These are phyloP conservation scores for Acanthurus tractus DNA, from an alignment of 2,797 vertebrate genomes.

Conservation along the genomic window DNA sequence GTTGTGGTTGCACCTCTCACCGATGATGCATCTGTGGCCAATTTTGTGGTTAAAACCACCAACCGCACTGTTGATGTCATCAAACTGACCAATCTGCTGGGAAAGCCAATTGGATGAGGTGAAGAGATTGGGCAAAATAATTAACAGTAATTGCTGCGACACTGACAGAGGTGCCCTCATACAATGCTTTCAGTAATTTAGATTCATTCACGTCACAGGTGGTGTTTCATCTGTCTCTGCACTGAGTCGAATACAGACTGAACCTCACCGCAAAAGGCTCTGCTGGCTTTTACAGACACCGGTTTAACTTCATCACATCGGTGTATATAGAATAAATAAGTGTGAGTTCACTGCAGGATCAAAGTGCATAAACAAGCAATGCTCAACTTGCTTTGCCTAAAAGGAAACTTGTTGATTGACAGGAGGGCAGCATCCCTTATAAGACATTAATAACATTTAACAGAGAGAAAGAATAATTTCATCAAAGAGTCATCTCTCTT, in stretches of 20 bases:
- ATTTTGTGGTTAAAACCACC: slow-evolving; percentile 84
- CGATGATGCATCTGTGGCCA: slow-evolving; percentile 87
- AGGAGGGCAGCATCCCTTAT: too few relatives aligned
- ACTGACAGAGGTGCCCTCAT: slow-evolving; percentile 39
- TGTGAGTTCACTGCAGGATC: background rate
- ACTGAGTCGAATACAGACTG: slow-evolving; percentile 59
- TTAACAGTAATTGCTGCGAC: slow-evolving; percentile 56
- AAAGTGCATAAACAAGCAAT: background rate
- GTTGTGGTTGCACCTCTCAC: slow-evolving; percentile 84
- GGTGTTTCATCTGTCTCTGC: slow-evolving; percentile 66
- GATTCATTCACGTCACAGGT: slow-evolving; percentile 48
- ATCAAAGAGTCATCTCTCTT: too few relatives aligned
- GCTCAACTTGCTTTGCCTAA: too few relatives aligned
- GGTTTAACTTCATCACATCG: background rate
- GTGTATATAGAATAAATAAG: slow-evolving; percentile 3
- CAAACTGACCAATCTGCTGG: slow-evolving; percentile 84
- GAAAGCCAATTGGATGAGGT: slow-evolving; percentile 57
- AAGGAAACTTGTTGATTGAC: too few relatives aligned
- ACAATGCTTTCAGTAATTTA: slow-evolving; percentile 54
- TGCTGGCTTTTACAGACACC: slow-evolving; percentile 62
- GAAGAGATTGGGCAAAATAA: slow-evolving; percentile 63
- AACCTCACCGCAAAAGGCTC: slow-evolving; percentile 62
- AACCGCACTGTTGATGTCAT: slow-evolving; percentile 85
- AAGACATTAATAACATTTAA: too few relatives aligned
- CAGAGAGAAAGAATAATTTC: too few relatives aligned